Base-by-base conservation (phyloP, 2,113 vertebrate species). In the Tricholaema leucomelas region DNA sequence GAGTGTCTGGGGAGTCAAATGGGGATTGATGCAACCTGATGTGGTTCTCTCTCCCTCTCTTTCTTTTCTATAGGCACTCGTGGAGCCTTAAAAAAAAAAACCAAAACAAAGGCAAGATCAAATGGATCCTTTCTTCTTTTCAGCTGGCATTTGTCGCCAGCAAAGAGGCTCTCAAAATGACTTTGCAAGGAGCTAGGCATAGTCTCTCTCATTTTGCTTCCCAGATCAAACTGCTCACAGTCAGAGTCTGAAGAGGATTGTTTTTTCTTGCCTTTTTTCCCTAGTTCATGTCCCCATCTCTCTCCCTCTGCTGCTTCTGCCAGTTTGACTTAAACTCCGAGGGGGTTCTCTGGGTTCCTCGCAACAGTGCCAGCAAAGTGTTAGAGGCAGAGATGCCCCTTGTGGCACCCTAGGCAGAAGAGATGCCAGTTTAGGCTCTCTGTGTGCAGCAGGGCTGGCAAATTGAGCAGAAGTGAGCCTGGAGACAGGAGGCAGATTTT, bases 61-160 rank as follows among this genome's bases (percentile, higher is more conserved):
- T 73, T 81, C 67, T 83, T 79, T 95, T 71, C 67, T 65, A 9
- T 65, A 56, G 87, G 84, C 67, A 48, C 85, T 83, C 75, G 1
- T 30, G 63, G 81, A 80, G 78, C 84, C 93, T 84, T 80, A 92
- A 90, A 86, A 92, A 24, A 23, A 48, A 23, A 48, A 11, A 21
- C 23, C 10, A 21, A 12, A 48, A 23, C 23, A 25, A 86, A 75
- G 52, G 60, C 55, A 72, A 87, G 81, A 96, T 96, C 90, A 96
- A 92, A 96, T 74, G 75, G 69, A 85, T 87, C 88, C 74, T 92
- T 92, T 96, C 91, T 95, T 94, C 92, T 87, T 85, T 96, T 90
- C 76, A 93, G 73, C 86, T 91, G 66, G 74, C 66, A 59, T 91
- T 94, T 94, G 91, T 94, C 94, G 60, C 84, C 63, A 66, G 81